A percentile compares a stretch with the other conserved stretches of the same genome.
These are phyloP conservation scores for Acleris holmiana DNA, from an alignment of 2,888 invertebrate genomes.

Conservation along the genomic window DNA sequence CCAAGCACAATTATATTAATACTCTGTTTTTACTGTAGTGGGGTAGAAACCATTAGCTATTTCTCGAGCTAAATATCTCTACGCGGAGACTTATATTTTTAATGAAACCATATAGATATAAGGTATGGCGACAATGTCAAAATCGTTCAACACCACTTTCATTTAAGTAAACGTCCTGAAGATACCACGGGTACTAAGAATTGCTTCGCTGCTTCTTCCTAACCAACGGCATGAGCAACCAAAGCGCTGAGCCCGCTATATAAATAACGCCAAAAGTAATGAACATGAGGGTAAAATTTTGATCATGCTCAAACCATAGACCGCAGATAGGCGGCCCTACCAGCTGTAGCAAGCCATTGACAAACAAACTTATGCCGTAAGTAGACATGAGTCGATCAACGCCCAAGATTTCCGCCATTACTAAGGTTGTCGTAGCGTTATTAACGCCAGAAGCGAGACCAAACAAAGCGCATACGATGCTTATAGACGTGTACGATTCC, in stretches of 20 bases:
- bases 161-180: too few relatives aligned
- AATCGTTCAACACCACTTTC: too few relatives aligned
- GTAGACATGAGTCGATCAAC: constrained; percentile 92
- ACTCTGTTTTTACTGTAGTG: too few relatives aligned
- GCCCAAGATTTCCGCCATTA: constrained; percentile 95
- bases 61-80: too few relatives aligned
- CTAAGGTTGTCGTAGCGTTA: constrained; percentile 93
- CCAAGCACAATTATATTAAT: too few relatives aligned
- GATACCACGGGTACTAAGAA: too few relatives aligned
- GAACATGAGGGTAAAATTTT: constrained; percentile 89
- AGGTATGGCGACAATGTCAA: too few relatives aligned
- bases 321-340: constrained; percentile 93
- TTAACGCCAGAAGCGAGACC: constrained; percentile 93
- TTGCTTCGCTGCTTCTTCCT: constrained; percentile 56
- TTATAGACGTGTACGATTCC: constrained; percentile 85
- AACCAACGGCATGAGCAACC: constrained; percentile 91
- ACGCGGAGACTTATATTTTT: too few relatives aligned
- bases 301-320: constrained; percentile 86
- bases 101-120: too few relatives aligned
- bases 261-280: constrained; percentile 90
- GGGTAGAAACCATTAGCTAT: too few relatives aligned
- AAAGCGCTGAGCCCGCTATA: constrained; percentile 88
- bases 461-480: constrained; percentile 89
- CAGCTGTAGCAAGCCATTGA: constrained; percentile 92
- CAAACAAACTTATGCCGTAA: constrained; percentile 93